These are phyloP conservation scores for Vicugna pacos DNA, from an alignment of 2,113 vertebrate genomes.

Conservation along the genomic window DNA sequence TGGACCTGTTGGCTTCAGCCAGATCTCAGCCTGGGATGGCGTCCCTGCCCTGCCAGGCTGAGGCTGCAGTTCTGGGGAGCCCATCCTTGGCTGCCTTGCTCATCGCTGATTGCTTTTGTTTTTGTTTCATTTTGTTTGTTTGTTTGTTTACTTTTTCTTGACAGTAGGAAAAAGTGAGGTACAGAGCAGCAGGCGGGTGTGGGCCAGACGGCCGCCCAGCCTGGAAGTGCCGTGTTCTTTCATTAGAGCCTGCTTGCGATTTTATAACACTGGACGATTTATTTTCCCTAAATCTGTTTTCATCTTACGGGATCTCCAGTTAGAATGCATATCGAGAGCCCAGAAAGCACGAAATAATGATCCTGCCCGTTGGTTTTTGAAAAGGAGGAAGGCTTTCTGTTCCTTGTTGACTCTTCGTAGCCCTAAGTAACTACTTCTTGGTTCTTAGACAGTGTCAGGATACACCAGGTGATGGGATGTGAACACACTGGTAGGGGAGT, in stretches of 20 bases:
- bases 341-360: conserved; percentile 58
- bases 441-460: not conserved
- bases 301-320: conserved; percentile 70
- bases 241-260: conserved; percentile 86
- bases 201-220: conserved; percentile 91
- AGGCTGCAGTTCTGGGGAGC: conserved; percentile 47
- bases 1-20: not conserved
- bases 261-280: conserved; percentile 76
- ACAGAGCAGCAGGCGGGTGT: conserved; percentile 91
- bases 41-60: conserved; percentile 51
- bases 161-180: conserved; percentile 94
- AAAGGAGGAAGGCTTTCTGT: conserved; percentile 61
- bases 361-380: conserved; percentile 68
- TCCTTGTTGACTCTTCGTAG: conserved; percentile 56
- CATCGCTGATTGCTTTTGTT: conserved; percentile 78
- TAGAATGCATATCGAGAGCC: conserved; percentile 75
- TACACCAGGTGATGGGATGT: not conserved
- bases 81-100: conserved; percentile 61
- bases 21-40: not conserved
- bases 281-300: conserved; percentile 76
- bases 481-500: not conserved
- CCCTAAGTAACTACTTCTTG: not conserved
- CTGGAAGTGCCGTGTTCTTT: conserved; percentile 91
- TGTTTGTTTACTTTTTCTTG: conserved; percentile 87
- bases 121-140: conserved; percentile 86